Conservation (phyloP, 2,797 vertebrate genomes). For the Numenius phaeopus region DNA sequence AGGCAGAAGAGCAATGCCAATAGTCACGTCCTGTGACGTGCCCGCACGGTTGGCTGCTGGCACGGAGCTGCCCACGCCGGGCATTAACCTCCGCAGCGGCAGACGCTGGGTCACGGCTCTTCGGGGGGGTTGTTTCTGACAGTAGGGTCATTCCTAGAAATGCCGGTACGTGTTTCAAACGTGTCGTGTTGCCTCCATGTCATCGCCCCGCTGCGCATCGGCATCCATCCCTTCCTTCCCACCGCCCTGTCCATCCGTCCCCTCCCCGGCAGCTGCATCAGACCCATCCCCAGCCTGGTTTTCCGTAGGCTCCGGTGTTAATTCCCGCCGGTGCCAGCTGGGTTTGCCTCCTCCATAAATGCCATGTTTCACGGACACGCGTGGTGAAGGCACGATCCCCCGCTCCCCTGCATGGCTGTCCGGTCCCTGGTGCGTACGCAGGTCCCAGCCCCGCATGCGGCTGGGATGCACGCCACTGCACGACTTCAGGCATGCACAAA, state of each 20-base stretch:
- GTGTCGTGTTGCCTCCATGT: not conserved
- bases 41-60: not conserved
- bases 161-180: not conserved
- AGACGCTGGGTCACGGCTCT: not conserved
- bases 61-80: not conserved
- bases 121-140: not conserved
- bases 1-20: not conserved
- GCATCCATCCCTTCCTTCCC: not conserved
- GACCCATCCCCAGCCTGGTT: not conserved
- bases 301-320: rapidly evolving
- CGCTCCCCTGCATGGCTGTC: not conserved
- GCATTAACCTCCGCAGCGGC: not conserved
- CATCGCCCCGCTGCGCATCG: not conserved
- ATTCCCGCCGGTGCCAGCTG: not conserved
- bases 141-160: not conserved
- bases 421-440: rapidly evolving
- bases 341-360: not conserved
- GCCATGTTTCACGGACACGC: rapidly evolving
- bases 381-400: not conserved
- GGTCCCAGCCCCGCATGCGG: not conserved
- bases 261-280: rapidly evolving
- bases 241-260: not conserved
- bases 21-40: rapidly evolving
- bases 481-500: not conserved
- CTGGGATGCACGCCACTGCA: not conserved